Conservation (phyloP, 2,797 vertebrate genomes). For the Clarias platycephalus region DNA sequence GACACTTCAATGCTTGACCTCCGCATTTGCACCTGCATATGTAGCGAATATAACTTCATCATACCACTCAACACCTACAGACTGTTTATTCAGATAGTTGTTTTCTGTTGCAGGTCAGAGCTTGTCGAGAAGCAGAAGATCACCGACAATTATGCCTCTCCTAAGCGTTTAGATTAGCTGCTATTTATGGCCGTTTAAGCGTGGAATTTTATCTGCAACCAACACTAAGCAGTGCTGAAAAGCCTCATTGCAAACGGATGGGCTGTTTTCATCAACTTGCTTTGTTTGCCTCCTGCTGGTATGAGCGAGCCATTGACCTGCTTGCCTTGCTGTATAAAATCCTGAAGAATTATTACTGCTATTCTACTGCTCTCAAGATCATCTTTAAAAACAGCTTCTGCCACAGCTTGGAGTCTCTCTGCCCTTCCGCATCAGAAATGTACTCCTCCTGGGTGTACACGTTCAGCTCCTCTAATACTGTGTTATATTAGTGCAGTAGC, state of each 20-base stretch:
- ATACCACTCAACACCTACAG: neutral
- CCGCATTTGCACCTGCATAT: neutral
- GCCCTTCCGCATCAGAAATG: constrained; percentile 63
- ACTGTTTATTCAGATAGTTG: neutral
- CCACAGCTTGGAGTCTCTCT: constrained; percentile 58
- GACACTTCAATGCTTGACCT: neutral
- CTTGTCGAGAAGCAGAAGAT: neutral
- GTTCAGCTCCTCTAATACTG: constrained; percentile 64
- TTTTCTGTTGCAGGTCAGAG: neutral
- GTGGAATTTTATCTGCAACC: neutral
- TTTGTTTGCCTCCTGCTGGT: constrained; percentile 57
- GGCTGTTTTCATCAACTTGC: constrained; percentile 25
- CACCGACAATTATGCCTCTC: neutral
- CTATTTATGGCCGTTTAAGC: neutral
- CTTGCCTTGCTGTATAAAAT: constrained; percentile 64
- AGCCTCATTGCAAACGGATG: constrained; percentile 14
- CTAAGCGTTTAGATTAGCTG: constrained; percentile 6
- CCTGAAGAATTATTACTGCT: constrained; percentile 61
- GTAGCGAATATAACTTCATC: neutral
- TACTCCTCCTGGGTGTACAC: constrained; percentile 65
- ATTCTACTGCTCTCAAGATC: constrained; percentile 59
- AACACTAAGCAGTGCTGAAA: constrained; percentile 26
- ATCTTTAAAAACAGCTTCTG: constrained; percentile 55
- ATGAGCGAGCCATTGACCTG: constrained; percentile 62
- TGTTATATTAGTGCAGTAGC: constrained; percentile 48